Evolutionary conservation across 2,797 vertebrate genomes (phyloP).

Genomic region (Lithobates pipiens): DNA sequence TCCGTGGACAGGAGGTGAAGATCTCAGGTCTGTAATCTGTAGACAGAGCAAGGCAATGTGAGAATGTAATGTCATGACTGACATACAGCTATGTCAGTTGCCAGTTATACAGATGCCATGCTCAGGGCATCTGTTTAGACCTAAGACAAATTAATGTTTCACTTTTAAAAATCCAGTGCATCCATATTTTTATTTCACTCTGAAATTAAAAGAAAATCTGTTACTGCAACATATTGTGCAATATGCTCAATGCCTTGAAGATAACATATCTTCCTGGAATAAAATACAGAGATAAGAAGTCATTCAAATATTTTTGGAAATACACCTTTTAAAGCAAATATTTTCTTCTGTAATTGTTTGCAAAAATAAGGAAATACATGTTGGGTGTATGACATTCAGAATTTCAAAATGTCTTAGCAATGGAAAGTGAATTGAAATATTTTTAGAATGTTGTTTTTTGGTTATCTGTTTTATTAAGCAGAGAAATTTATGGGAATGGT

Average conservation of each 20-base stretch:
- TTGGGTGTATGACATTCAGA: too few relatives aligned
- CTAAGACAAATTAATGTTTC: conserved; percentile 58
- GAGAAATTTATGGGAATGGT: too few relatives aligned
- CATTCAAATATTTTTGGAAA: background rate
- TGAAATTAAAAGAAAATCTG: conserved; percentile 54
- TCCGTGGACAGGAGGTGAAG: conserved; percentile 58
- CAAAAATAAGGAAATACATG: too few relatives aligned
- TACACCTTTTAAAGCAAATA: background rate
- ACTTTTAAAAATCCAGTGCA: conserved; percentile 42
- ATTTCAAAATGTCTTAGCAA: too few relatives aligned
- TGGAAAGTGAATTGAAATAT: too few relatives aligned
- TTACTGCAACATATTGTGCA: conserved; percentile 46
- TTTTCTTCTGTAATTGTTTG: background rate
- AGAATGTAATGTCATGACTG: conserved; percentile 61
- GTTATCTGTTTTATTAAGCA: too few relatives aligned
- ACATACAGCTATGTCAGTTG: conserved; percentile 56
- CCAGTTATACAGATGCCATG: conserved; percentile 58
- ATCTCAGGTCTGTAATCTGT: conserved; percentile 60
- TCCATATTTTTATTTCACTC: conserved; percentile 61
- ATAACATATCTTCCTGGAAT: background rate
- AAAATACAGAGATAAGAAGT: background rate
- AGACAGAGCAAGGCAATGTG: conserved; percentile 61
- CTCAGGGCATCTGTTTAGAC: conserved; percentile 62
- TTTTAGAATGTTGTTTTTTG: too few relatives aligned
- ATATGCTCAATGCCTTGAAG: conserved; percentile 47